These are phyloP conservation scores for Lonchura striata DNA, from an alignment of 2,113 vertebrate genomes.

Conservation along the genomic window DNA sequence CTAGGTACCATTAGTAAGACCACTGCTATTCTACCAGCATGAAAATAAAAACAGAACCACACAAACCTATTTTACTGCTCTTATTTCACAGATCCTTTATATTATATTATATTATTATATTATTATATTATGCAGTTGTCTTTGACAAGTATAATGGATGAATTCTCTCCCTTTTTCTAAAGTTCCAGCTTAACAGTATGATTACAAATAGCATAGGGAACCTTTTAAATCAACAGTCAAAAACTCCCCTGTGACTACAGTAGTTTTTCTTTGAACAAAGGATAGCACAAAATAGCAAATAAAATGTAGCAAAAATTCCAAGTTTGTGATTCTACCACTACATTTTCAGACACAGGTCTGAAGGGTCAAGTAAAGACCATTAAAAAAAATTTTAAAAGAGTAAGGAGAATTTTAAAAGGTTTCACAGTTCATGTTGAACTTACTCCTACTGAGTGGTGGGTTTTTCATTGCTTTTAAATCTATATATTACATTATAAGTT, in stretches of 20 bases:
- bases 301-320: neutral
- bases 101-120: too few relatives aligned
- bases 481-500: neutral
- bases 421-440: neutral
- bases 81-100: neutral
- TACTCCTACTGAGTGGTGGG: neutral
- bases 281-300: neutral
- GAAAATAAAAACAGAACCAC: neutral
- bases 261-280: neutral
- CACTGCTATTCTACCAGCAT: neutral
- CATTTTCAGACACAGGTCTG: neutral
- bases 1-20: neutral
- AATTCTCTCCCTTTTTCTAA: neutral
- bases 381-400: neutral
- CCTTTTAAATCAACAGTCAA: neutral
- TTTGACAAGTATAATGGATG: neutral
- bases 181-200: neutral
- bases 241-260: rapidly evolving
- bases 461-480: neutral
- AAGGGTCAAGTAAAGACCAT: neutral
- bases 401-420: neutral
- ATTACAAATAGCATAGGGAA: neutral
- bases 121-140: neutral
- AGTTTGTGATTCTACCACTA: neutral
- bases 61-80: neutral